phyloP scores from a whole-genome alignment of 2,888 invertebrate genomes.

The Hydraecia micacea region DNA sequence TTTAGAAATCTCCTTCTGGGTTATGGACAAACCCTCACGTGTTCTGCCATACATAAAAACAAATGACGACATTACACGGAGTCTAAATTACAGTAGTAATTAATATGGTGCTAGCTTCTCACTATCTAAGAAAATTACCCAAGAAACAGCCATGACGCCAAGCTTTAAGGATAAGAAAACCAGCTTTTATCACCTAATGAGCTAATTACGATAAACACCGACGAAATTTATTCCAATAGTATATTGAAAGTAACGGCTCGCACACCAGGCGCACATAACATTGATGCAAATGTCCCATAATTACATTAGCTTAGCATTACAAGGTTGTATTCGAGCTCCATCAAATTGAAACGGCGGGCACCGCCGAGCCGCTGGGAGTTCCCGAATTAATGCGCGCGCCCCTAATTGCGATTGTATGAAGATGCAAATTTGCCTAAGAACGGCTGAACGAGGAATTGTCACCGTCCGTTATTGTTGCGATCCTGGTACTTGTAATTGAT shows the following conservation, averaged over 20 bases:
- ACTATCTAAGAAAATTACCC: slow-evolving; percentile 44
- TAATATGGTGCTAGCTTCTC: slow-evolving; percentile 57
- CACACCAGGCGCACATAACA: slow-evolving; percentile 81
- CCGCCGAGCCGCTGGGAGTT: slow-evolving; percentile 65
- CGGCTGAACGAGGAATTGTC: slow-evolving; percentile 79
- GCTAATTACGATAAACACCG: slow-evolving; percentile 62
- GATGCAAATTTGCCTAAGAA: slow-evolving; percentile 87
- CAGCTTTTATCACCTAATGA: slow-evolving; percentile 62
- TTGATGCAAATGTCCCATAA: slow-evolving; percentile 84
- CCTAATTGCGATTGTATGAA: slow-evolving; percentile 89
- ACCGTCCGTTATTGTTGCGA: slow-evolving; percentile 78
- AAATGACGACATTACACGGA: slow-evolving; percentile 42
- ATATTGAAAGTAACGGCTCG: slow-evolving; percentile 82
- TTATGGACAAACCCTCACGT: slow-evolving; percentile 7
- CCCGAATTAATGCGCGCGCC: slow-evolving; percentile 71
- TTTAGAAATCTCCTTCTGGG: neutral
- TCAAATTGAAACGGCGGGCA: slow-evolving; percentile 77
- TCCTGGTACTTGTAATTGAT: slow-evolving; percentile 88
- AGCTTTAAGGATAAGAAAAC: slow-evolving; percentile 51
- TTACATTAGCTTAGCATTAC: slow-evolving; percentile 78
- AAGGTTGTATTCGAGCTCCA: slow-evolving; percentile 78
- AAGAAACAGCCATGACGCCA: slow-evolving; percentile 45
- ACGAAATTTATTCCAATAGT: slow-evolving; percentile 75
- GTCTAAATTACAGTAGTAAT: slow-evolving; percentile 42
- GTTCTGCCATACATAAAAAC: slow-evolving; percentile 39